Percentiles rank a stretch among this genome's conserved stretches.
Evolutionary conservation across 2,888 invertebrate species (phyloP).

Genomic region (Nemapogon koenigi): DNA sequence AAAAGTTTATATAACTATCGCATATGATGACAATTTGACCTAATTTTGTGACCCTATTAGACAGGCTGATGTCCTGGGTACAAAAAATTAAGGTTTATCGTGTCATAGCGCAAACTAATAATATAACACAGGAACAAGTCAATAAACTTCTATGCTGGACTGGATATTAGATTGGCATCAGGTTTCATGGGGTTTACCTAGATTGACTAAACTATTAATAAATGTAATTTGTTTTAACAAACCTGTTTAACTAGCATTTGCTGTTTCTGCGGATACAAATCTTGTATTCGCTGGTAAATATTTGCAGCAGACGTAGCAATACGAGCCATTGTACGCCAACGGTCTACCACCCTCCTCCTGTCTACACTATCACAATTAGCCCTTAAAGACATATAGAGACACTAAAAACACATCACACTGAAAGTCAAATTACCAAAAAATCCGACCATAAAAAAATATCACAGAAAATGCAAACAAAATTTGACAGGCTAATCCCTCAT

Average conservation of each 20-base stretch:
- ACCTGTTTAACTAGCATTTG: constrained; percentile 37
- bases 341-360: constrained; percentile 10
- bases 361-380: constrained; percentile 8
- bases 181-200: too few relatives aligned
- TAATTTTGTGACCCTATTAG: too few relatives aligned
- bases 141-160: too few relatives aligned
- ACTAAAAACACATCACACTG: not conserved
- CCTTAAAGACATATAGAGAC: constrained; percentile 5
- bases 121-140: too few relatives aligned
- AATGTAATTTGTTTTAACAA: too few relatives aligned
- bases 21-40: too few relatives aligned
- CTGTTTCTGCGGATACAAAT: constrained; percentile 45
- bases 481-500: constrained; percentile 8
- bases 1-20: too few relatives aligned
- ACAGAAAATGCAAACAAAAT: not conserved
- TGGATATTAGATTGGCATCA: too few relatives aligned
- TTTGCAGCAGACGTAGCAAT: constrained; percentile 45
- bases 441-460: not conserved
- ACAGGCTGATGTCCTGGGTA: too few relatives aligned
- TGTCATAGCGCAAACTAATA: too few relatives aligned
- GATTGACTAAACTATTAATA: too few relatives aligned
- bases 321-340: constrained; percentile 33
- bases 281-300: constrained; percentile 48
- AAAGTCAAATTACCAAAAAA: not conserved
- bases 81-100: too few relatives aligned